A percentile compares a stretch with the other conserved stretches of the same genome.
phyloP scores from a whole-genome alignment of 92 coral and sea anemone genomes.

The Heliopora coerulea region DNA sequence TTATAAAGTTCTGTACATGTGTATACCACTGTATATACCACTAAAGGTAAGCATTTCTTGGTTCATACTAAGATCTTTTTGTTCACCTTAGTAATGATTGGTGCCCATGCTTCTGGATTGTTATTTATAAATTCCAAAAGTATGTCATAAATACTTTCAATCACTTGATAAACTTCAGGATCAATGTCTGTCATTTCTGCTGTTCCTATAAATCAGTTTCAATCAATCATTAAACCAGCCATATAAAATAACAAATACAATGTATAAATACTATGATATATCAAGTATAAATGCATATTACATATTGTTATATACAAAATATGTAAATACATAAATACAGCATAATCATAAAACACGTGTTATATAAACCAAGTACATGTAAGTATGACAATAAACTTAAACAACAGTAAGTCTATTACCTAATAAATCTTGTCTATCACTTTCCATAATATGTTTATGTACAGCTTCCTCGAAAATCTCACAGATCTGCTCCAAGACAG shows the following conservation, averaged over 20 bases:
- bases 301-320: too few species aligned
- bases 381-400: too few species aligned
- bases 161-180: constrained; percentile 74
- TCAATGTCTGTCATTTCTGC: constrained; percentile 45
- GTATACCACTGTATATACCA: too few species aligned
- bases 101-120: constrained; percentile 94
- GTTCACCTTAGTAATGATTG: constrained; percentile 83
- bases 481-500: constrained; percentile 92
- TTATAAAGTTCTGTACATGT: too few species aligned
- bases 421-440: constrained; percentile 79
- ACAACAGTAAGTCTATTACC: too few species aligned
- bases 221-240: not conserved
- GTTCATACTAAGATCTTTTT: too few species aligned
- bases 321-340: too few species aligned
- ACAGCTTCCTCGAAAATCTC: constrained; percentile 95
- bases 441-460: constrained; percentile 82
- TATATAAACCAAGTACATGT: too few species aligned
- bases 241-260: not conserved
- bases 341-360: not conserved
- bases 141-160: constrained; percentile 84
- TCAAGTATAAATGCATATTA: too few species aligned
- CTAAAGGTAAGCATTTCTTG: too few species aligned
- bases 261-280: not conserved
- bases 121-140: constrained; percentile 77
- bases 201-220: constrained; percentile 11